Conservation (phyloP, 2,797 vertebrate species). For the Crypturellus tataupa region DNA sequence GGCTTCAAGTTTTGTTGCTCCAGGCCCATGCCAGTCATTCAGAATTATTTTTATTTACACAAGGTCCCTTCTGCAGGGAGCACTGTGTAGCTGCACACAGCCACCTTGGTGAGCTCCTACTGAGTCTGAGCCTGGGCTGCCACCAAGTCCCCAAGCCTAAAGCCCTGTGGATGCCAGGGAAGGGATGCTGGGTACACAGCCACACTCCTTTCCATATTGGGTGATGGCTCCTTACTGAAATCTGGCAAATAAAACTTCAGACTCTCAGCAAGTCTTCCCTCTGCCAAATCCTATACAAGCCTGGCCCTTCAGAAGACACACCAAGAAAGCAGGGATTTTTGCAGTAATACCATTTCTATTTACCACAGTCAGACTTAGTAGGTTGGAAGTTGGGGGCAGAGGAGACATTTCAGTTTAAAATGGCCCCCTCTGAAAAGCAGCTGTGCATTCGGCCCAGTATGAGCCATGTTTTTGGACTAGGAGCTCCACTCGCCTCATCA, state of each 20-base stretch:
- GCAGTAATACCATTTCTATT: background rate
- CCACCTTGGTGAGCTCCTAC: background rate
- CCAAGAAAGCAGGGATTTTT: background rate
- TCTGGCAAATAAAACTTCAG: conserved; percentile 14
- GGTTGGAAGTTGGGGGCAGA: background rate
- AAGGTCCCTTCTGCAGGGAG: conserved; percentile 25
- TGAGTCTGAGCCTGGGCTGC: background rate
- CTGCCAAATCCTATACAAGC: background rate
- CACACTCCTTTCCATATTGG: background rate
- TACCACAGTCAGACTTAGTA: background rate
- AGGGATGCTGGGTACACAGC: background rate
- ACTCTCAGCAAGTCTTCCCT: background rate
- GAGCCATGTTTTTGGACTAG: background rate
- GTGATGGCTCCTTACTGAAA: conserved; percentile 11
- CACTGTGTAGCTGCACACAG: background rate
- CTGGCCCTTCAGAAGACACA: background rate
- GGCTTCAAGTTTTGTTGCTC: conserved; percentile 44
- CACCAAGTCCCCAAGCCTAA: background rate
- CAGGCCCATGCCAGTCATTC: conserved; percentile 47
- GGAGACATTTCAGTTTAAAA: background rate
- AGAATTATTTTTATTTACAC: conserved; percentile 66
- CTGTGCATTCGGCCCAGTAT: background rate
- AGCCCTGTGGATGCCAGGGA: background rate
- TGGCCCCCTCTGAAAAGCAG: background rate
- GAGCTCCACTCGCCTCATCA: background rate